Base-by-base conservation (phyloP, 2,113 vertebrate species). In the Ammodytes marinus region DNA sequence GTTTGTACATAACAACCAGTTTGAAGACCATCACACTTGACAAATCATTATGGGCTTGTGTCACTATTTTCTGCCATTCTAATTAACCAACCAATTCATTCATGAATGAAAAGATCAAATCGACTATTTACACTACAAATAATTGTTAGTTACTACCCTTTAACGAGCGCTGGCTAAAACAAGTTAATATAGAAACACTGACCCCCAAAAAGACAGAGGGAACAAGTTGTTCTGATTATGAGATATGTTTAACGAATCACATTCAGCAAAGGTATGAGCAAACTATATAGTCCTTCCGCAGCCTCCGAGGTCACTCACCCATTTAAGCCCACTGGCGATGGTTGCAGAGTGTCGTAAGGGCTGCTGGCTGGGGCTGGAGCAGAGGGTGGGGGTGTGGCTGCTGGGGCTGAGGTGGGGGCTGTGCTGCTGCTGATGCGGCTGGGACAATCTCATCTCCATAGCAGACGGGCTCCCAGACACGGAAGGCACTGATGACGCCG, bases 401-500 rank as follows among this genome's bases (percentile, higher is more conserved):
- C 93, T 86, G 0, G 95, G 96, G 77, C 96, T 97, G 90, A 93
- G 88, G 6, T 95, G 95, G 82, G 96, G 96, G 94, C 96, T 98
- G 74, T 91, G 86, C 91, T 88, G 91, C 69, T 91, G 80, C 69
- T 91, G 84, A 37, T 65, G 89, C 68, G 92, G 85, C 83, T 91
- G 81, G 75, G 53, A 93, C 76, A 42, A 74, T 90, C 92, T 96
- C 95, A 93, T 96, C 92, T 97, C 97, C 14, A 69, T 79, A 45
- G 93, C 53, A 39, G 94, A 86, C 53, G 95, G 89, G 85, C 95
- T 95, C 68, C 92, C 93, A 86, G 95, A 91, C 84, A 95, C 91
- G 80, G 96, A 99, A 99, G 98, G 98, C 98, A 99, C 97, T 93
- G 96, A 93, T 89, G 95, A 92, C 91, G 94, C 93, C 94, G 94